phyloP scores from a whole-genome alignment of 2,113 vertebrate genomes.

The Falcunculus frontatus region DNA sequence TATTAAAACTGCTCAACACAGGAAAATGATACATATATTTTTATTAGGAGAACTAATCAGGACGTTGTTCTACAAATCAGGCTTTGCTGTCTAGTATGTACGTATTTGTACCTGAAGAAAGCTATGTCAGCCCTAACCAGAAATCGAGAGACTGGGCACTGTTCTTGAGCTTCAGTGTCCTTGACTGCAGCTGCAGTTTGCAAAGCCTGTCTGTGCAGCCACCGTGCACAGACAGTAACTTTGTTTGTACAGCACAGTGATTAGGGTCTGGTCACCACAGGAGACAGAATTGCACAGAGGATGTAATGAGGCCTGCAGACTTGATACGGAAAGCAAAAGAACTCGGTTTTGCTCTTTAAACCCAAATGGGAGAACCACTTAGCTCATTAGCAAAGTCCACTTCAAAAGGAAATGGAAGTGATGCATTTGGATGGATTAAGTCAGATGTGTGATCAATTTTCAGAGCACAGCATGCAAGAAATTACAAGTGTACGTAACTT shows the following conservation, averaged over 20 bases:
- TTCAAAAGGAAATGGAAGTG: not conserved
- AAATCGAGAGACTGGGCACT: not conserved
- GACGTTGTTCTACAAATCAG: not conserved
- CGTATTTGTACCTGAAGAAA: not conserved
- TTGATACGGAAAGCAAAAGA: not conserved
- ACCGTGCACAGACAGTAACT: not conserved
- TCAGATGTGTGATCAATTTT: not conserved
- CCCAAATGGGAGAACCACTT: not conserved
- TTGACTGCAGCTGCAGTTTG: not conserved
- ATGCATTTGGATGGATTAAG: not conserved
- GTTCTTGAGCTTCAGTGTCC: not conserved
- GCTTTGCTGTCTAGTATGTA: not conserved
- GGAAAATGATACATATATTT: not conserved
- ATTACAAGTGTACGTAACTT: not conserved
- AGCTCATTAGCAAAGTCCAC: not conserved
- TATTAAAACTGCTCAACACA: not conserved
- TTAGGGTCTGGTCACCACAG: not conserved
- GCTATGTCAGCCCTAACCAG: not conserved
- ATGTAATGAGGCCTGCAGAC: not conserved
- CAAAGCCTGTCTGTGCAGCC: not conserved
- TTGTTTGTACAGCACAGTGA: not conserved
- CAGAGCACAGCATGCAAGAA: not conserved
- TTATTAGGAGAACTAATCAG: not conserved
- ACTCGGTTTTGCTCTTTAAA: not conserved
- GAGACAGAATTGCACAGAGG: not conserved